phyloP scores from a whole-genome alignment of 2,797 vertebrate genomes.

The Danio aesculapii region DNA sequence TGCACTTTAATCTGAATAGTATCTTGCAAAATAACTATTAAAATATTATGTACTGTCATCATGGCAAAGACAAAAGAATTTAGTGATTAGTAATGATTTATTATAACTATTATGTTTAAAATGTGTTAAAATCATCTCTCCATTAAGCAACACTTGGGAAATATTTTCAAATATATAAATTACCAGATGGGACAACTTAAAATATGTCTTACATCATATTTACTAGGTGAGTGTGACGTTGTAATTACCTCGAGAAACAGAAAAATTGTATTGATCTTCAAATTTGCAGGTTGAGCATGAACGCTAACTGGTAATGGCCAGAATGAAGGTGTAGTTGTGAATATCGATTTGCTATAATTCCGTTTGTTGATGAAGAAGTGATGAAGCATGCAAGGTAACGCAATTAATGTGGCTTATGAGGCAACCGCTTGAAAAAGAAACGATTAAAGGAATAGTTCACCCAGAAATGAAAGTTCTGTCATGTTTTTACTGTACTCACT shows the following conservation, averaged over 20 bases:
- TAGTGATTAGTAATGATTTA: too few relatives aligned
- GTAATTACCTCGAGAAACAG: neutral
- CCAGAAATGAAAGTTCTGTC: too few relatives aligned
- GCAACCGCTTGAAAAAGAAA: neutral
- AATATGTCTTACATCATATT: neutral
- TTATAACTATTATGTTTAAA: too few relatives aligned
- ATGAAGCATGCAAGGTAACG: neutral
- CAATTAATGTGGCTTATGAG: neutral
- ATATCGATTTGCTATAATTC: constrained; percentile 4
- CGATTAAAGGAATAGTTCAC: neutral
- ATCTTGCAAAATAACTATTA: too few relatives aligned
- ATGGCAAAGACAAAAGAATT: too few relatives aligned
- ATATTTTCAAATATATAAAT: too few relatives aligned
- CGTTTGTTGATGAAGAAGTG: neutral
- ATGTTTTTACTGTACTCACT: too few relatives aligned
- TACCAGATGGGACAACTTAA: too few relatives aligned
- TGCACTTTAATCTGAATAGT: too few relatives aligned
- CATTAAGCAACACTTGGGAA: too few relatives aligned
- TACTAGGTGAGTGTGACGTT: neutral
- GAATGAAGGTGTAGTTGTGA: neutral
- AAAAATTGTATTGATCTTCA: neutral
- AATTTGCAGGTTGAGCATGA: neutral
- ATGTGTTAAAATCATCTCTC: too few relatives aligned
- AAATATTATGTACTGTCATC: too few relatives aligned
- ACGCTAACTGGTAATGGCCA: neutral